These are phyloP conservation scores for Calycopis cecrops DNA, from an alignment of 1,140 invertebrate genomes.

Conservation along the genomic window DNA sequence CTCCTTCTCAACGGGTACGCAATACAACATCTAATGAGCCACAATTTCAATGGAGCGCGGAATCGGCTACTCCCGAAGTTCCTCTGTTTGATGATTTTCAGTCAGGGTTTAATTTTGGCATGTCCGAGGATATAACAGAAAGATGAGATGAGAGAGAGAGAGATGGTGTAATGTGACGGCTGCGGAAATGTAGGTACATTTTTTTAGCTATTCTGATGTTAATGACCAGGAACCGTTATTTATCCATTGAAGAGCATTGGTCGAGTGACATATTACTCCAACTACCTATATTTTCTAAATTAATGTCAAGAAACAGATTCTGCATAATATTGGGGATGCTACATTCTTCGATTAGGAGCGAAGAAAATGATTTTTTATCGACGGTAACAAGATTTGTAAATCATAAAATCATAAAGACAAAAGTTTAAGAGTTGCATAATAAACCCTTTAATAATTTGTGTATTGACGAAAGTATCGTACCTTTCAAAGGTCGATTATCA, in stretches of 20 bases:
- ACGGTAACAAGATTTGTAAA: no score
- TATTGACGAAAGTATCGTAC: no score
- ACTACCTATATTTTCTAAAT: no score
- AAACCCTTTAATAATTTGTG: no score
- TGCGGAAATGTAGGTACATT: slow-evolving; percentile 5
- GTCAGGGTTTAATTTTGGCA: slow-evolving; percentile 2
- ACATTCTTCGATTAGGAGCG: no score
- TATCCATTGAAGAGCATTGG: slow-evolving; percentile 3
- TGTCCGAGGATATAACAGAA: background rate
- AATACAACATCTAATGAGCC: background rate
- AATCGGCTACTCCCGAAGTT: slow-evolving; percentile 1
- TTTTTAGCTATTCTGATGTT: slow-evolving; percentile 4
- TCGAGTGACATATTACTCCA: background rate
- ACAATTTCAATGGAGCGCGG: slow-evolving; percentile 5
- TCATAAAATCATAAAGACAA: no score
- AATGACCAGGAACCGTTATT: slow-evolving; percentile 5
- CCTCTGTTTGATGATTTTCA: background rate
- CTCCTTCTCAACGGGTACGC: background rate
- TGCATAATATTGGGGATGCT: no score
- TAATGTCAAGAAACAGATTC: no score
- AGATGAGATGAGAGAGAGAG: background rate
- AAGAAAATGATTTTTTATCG: no score
- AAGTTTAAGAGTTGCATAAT: no score
- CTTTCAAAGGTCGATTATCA: no score
- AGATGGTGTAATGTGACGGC: background rate